Evolutionary conservation across 2,888 invertebrate species (phyloP).

Genomic region (Eledone cirrhosa): DNA sequence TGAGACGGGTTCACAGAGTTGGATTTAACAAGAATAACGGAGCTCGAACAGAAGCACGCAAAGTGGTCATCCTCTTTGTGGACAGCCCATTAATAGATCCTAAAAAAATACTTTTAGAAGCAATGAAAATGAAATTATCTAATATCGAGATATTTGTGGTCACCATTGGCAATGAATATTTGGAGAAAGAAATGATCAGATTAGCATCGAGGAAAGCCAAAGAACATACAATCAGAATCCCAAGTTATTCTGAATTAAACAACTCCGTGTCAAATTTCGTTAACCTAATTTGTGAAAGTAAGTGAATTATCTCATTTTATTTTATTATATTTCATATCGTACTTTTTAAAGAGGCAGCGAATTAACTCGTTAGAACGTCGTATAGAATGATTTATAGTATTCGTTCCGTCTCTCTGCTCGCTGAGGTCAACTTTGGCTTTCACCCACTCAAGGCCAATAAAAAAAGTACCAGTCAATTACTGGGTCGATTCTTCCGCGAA

Average conservation of each 20-base stretch:
- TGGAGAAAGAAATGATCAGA: neutral
- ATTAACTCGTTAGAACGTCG: too few species aligned
- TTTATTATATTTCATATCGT: too few species aligned
- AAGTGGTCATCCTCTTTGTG: conserved; percentile 50
- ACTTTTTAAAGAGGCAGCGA: too few species aligned
- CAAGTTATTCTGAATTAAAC: neutral
- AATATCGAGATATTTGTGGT: neutral
- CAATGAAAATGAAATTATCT: neutral
- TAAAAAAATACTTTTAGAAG: conserved; percentile 7
- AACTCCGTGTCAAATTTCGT: neutral
- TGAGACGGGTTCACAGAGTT: neutral
- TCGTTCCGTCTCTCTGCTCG: too few species aligned
- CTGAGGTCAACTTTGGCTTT: too few species aligned
- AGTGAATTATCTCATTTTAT: neutral
- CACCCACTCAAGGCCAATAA: too few species aligned
- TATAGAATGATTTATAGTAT: too few species aligned
- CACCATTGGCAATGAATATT: conserved; percentile 11
- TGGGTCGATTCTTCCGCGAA: too few species aligned
- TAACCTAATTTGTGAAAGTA: conserved; percentile 12
- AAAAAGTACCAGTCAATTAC: too few species aligned
- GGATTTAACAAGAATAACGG: conserved; percentile 29
- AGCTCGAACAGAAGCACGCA: conserved; percentile 40
- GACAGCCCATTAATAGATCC: conserved; percentile 38
- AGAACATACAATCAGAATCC: conserved; percentile 3
- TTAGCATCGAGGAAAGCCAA: neutral